Evolutionary conservation across 2,797 vertebrate genomes (phyloP), one percentile per base, ranked within the genome.

Genomic region (Sebastiscus albofasciatus): DNA sequence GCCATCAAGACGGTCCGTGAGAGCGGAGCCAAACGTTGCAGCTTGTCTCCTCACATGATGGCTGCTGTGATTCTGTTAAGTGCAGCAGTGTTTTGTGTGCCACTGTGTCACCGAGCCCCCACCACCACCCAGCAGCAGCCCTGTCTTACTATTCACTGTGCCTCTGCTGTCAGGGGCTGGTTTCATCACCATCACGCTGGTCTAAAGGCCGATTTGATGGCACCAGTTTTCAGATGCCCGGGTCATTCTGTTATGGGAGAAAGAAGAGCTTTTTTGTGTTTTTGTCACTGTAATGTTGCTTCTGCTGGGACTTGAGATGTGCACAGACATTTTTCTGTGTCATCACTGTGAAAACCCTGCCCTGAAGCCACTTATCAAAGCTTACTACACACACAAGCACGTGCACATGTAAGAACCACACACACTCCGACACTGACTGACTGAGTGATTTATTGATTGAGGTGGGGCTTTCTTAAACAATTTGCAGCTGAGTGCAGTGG

Each of bases 401-500:
- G n/a, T n/a, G 55, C 55, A 76, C 22, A 65, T 68, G 31, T 54
- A 54, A 61, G 42, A 80, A 46, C 22, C 58, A 72, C 54, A 36
- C 74, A 24, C 83, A 12, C 79, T 8, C 68, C 3, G 58, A 83
- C 79, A 59, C 72, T 67, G 79, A 85, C 75, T 81, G 87, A 87
- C 66, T 74, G 83, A 82, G 81, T 87, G 91, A 90, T 89, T 90
- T 84, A 90, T 90, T 69, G 90, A 91, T 89, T 24, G 77, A 82
- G 87, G 80, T 58, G 81, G 78, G 55, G 77, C 80, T 81, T 87
- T 86, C 80, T 89, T 81, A 86, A 89, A 87, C 87, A 83, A 75
- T 89, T 85, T 90, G 87, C 80, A 71, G 84, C 78, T 11, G 80
- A 86, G 85, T 82, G 91, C 82, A 79, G 72, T 22, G 55, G 88